Evolutionary conservation across 1,140 invertebrate genomes (phyloP), one percentile per base, ranked within the genome.

Genomic region (Aphelenchoides besseyi): DNA sequence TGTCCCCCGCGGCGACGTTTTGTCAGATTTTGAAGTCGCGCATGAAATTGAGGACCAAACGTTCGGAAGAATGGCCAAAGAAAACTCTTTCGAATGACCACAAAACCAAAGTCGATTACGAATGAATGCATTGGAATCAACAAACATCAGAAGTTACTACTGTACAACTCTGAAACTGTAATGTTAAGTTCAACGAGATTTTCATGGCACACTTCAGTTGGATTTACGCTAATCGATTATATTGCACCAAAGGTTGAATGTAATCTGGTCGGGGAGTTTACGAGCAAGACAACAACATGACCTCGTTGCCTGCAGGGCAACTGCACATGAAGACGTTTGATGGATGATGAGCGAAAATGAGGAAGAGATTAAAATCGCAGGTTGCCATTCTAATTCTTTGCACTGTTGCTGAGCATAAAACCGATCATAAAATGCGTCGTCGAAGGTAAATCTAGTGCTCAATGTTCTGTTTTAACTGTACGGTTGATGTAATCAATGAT

Each of bases 21-120:
- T 48, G 41, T 48, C 41, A 48, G 41, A 48, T 48, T 48, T 48
- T n/a, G n/a, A 48, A 48, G 41, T 48, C 41, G 41, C 41, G 41
- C 41, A 48, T 48, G 41, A 48, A 48, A 48, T 48, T 23, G 41
- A 48, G 41, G n/a, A n/a, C 41, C 12, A 48, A 48, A 48, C 41
- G 41, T 48, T 48, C 41, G 12, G 41, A 23, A 48, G 23, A 48
- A 23, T 23, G 41, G 12, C 12, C 41, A n/a, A n/a, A n/a, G n/a
- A n/a, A n/a, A n/a, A n/a, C n/a, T n/a, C n/a, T n/a, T n/a, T n/a
- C n/a, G n/a, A n/a, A n/a, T n/a, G n/a, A n/a, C n/a, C n/a, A n/a
- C n/a, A n/a, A n/a, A n/a, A n/a, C n/a, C n/a, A n/a, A n/a, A n/a
- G n/a, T n/a, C n/a, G n/a, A n/a, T n/a, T n/a, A n/a, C n/a, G n/a